Evolutionary conservation across 2,797 vertebrate genomes (phyloP).

Genomic region (Chiloscyllium punctatum): DNA sequence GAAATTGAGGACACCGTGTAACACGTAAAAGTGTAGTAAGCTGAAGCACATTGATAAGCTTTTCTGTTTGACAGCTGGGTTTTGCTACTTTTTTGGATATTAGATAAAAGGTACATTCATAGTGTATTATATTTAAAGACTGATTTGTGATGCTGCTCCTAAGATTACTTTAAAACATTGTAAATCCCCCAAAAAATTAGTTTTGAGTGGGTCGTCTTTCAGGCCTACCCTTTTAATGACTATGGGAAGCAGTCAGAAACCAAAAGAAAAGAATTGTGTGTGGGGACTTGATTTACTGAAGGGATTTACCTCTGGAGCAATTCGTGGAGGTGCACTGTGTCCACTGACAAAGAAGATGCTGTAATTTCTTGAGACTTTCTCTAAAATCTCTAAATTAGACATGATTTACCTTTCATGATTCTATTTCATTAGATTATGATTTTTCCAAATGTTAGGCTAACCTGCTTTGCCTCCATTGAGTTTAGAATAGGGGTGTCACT

Average conservation of each 20-base stretch:
- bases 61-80: neutral
- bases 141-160: neutral
- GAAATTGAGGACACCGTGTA: neutral
- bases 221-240: neutral
- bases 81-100: neutral
- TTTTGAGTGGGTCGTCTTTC: neutral
- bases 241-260: neutral
- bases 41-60: neutral
- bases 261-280: neutral
- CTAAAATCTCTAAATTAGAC: too few species aligned
- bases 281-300: neutral
- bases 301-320: neutral
- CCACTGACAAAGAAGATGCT: neutral
- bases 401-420: too few species aligned
- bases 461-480: too few species aligned
- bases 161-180: neutral
- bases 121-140: neutral
- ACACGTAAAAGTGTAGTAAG: neutral
- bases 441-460: too few species aligned
- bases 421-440: too few species aligned
- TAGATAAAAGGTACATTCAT: neutral
- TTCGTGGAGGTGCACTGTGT: neutral
- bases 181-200: neutral
- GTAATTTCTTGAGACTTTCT: neutral
- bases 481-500: too few species aligned